Evolutionary conservation across 2,888 invertebrate species (phyloP).

Genomic region (Amblyjoppa proteus): DNA sequence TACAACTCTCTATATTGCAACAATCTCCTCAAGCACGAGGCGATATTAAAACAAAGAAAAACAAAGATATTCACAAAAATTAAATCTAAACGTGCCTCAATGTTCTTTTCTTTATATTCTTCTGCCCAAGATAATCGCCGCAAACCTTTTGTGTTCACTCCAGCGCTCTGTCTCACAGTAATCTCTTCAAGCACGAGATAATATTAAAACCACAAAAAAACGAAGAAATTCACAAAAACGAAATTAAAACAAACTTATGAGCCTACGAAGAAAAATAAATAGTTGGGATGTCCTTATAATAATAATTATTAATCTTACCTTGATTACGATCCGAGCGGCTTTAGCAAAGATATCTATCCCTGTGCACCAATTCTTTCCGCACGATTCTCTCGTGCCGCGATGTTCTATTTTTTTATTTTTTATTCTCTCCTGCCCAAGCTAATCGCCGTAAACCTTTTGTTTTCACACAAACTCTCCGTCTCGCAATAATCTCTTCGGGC

Average conservation of each 20-base stretch:
- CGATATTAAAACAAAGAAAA: no score
- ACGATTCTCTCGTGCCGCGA: slow-evolving; percentile 10
- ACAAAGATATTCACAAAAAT: no score
- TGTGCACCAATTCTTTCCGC: background rate
- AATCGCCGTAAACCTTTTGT: background rate
- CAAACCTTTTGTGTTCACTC: background rate
- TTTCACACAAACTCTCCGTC: slow-evolving; percentile 16
- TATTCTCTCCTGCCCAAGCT: background rate
- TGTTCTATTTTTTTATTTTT: slow-evolving; percentile 8
- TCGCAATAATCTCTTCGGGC: background rate
- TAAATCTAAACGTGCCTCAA: background rate
- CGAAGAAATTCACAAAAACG: background rate
- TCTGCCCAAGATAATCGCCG: background rate
- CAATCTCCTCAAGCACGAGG: slow-evolving; percentile 3
- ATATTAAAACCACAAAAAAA: no score
- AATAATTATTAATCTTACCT: slow-evolving; percentile 17
- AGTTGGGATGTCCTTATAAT: background rate
- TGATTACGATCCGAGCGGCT: slow-evolving; percentile 29
- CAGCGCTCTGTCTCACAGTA: slow-evolving; percentile 2
- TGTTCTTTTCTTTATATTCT: background rate
- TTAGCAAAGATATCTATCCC: slow-evolving; percentile 26
- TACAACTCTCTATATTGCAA: slow-evolving; percentile 6
- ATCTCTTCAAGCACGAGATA: background rate
- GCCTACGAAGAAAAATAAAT: background rate
- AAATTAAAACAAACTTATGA: background rate